Evolutionary conservation across 2,888 invertebrate genomes (phyloP).

Genomic region (Drosophila planitibia): DNA sequence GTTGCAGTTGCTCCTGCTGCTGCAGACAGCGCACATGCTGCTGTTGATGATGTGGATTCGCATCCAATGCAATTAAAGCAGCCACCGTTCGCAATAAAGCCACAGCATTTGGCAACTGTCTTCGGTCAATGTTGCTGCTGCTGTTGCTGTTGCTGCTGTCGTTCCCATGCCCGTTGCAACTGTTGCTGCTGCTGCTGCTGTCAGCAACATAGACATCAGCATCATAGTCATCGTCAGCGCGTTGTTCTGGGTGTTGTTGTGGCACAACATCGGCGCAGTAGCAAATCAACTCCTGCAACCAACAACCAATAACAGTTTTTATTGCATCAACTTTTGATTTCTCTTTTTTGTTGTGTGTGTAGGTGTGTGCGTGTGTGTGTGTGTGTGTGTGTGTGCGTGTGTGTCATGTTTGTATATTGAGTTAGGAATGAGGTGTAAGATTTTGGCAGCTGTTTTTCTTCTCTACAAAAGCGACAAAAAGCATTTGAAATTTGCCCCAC

Average conservation of each 20-base stretch:
- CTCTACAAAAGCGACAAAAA: conserved; percentile 35
- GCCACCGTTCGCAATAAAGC: conserved; percentile 84
- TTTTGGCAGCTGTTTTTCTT: conserved; percentile 33
- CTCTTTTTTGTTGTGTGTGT: conserved; percentile 24
- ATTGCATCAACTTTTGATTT: conserved; percentile 75
- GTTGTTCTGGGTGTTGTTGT: conserved; percentile 51
- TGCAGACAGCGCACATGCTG: conserved; percentile 85
- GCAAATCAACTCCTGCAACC: conserved; percentile 89
- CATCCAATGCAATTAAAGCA: conserved; percentile 83
- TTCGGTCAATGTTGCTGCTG: conserved; percentile 50
- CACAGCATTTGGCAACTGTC: conserved; percentile 80
- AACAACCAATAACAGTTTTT: conserved; percentile 86
- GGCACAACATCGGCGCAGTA: conserved; percentile 88
- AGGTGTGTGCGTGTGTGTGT: conserved; percentile 12
- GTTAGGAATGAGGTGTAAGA: conserved; percentile 7
- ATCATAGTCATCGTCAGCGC: conserved; percentile 81
- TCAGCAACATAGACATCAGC: conserved; percentile 74
- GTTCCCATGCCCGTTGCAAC: conserved; percentile 24
- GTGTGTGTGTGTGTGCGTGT: conserved; percentile 19
- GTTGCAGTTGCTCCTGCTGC: conserved; percentile 79
- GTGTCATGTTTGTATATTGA: conserved; percentile 20
- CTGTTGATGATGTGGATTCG: conserved; percentile 86
- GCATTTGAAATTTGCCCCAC: conserved; percentile 35
- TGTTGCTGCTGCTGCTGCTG: conserved; percentile 47
- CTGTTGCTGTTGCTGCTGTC: conserved; percentile 44